A percentile compares a stretch with the other conserved stretches of the same genome.
phyloP scores from a whole-genome alignment of 1,140 invertebrate species.

The Scylla paramamosain region DNA sequence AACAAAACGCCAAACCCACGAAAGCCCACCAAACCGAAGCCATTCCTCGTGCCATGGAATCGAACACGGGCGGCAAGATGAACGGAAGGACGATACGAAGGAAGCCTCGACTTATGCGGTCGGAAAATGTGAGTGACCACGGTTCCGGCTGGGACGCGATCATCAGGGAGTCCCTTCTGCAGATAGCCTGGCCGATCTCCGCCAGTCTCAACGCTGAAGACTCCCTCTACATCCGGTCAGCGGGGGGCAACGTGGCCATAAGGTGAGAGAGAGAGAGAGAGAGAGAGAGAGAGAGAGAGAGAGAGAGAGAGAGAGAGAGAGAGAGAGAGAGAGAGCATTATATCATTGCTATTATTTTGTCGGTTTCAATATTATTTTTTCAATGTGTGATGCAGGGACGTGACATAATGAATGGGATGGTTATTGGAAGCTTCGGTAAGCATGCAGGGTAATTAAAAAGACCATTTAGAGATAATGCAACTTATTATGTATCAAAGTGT shows the following conservation, averaged over 20 bases:
- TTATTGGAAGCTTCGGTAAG: background rate
- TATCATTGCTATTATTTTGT: background rate
- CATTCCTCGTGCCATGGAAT: background rate
- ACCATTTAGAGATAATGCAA: background rate
- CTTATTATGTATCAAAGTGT: background rate
- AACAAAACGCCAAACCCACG: too few relatives aligned
- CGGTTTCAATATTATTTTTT: background rate
- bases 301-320: slow-evolving; percentile 27
- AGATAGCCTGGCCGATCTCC: slow-evolving; percentile 71
- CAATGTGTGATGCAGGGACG: background rate
- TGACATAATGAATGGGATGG: background rate
- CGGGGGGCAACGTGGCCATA: slow-evolving; percentile 25
- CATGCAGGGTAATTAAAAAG: background rate
- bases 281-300: background rate
- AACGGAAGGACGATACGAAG: slow-evolving; percentile 55
- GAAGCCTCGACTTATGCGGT: slow-evolving; percentile 60
- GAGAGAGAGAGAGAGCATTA: background rate
- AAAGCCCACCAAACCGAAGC: too few relatives aligned
- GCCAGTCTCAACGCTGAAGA: slow-evolving; percentile 68
- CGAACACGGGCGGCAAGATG: slow-evolving; percentile 11
- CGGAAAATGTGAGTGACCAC: slow-evolving; percentile 66
- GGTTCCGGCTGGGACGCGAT: slow-evolving; percentile 66
- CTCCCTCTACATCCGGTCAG: slow-evolving; percentile 58
- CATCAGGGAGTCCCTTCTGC: slow-evolving; percentile 67
- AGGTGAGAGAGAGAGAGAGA: slow-evolving; percentile 49